Conservation (phyloP, 2,113 vertebrate species). For the Onychorhynchus coronatus region DNA sequence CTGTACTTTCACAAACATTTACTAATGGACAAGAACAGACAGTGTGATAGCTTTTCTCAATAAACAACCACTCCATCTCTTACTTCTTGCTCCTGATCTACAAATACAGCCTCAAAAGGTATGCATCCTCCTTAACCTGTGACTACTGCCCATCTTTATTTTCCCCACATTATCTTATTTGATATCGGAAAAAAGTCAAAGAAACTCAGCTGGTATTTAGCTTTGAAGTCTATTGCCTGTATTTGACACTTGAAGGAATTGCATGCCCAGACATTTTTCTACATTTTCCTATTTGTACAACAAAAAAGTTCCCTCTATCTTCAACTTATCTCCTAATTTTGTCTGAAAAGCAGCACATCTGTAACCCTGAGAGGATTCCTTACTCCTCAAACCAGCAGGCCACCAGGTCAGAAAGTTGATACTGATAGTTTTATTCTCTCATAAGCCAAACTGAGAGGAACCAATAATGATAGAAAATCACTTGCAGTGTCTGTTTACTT, state of each 20-base stretch:
- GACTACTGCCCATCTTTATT: not conserved
- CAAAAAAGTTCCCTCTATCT: not conserved
- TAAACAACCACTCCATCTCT: not conserved
- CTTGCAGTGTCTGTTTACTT: not conserved
- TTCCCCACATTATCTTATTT: not conserved
- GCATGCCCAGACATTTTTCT: not conserved
- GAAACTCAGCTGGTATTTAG: not conserved
- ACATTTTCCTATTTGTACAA: not conserved
- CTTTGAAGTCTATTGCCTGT: not conserved
- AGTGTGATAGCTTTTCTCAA: not conserved
- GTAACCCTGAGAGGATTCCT: not conserved
- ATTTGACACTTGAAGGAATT: not conserved
- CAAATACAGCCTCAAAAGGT: not conserved
- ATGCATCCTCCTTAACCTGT: not conserved
- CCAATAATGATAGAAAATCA: not conserved
- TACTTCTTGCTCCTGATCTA: not conserved
- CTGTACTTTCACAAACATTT: not conserved
- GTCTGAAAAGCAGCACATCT: not conserved
- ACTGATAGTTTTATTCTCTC: not conserved
- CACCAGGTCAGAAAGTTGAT: not conserved
- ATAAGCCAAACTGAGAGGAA: not conserved
- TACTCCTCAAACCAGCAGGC: not conserved
- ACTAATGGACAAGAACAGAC: not conserved
- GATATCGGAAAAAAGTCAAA: not conserved
- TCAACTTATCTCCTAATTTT: not conserved